Evolutionary conservation across 2,797 vertebrate genomes (phyloP), one percentile per base, ranked within the genome.

Genomic region (Eospalax fontanierii): DNA sequence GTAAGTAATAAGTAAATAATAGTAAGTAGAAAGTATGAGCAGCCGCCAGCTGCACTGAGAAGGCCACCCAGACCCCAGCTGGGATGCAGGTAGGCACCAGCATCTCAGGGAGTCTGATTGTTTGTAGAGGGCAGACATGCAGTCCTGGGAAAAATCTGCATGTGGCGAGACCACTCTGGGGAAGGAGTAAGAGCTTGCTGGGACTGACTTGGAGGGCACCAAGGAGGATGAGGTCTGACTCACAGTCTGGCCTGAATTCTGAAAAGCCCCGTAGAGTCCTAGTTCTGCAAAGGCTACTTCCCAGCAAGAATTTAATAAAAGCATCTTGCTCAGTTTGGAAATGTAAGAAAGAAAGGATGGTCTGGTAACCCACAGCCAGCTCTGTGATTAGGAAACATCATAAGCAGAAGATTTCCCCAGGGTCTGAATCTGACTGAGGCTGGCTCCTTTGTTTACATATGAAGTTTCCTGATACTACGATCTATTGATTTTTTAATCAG

Each of bases 181-280:
- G 30, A 65, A 18, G 18, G 74, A 50, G 38, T 3, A 15, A 68
- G 50, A 0, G 11, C 46, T 59, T 46, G 30, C 43, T 54, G 43
- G 0, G 2, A n/a, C 65, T 26, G 19, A 11, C 15, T 6, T 6
- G 73, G 33, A 68, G 4, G 30, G 10, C 6, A 21, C 35, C 0
- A 6, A 46, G 65, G 40, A 73, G 24, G 3, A 5, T 3, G 4
- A 18, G 28, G 57, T 43, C 4, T 22, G 21, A 63, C 5, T 1
- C 4, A 15, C 2, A 22, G 43, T 1, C 15, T 14, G 4, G 28
- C 81, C 61, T 6, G 21, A 46, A 40, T 10, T 26, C 71, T 22
- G 57, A n/a, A 81, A 40, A 30, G 35, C 21, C n/a, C 81, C 21
- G 1, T 8, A 4, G 71, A 43, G 38, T 22, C 61, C 8, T 33